phyloP scores from a whole-genome alignment of 2,888 invertebrate genomes.

The Toxonevra muliebris region DNA sequence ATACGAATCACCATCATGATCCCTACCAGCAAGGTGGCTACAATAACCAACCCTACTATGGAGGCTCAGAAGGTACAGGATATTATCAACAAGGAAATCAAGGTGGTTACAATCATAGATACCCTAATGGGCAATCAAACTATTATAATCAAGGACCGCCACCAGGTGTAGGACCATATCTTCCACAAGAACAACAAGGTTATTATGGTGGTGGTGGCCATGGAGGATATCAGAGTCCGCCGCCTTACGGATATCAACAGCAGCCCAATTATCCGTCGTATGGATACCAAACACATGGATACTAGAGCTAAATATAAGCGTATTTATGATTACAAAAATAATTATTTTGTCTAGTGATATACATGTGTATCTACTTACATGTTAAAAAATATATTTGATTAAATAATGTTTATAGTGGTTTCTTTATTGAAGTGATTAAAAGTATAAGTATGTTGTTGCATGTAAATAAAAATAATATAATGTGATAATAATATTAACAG shows the following conservation, averaged over 20 bases:
- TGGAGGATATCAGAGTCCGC: neutral
- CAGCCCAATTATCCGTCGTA: neutral
- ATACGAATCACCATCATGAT: no score
- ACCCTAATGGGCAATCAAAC: no score
- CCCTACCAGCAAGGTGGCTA: conserved; percentile 16
- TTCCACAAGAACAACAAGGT: conserved; percentile 30
- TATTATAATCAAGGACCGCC: no score
- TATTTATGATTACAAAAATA: no score
- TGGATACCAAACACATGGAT: neutral
- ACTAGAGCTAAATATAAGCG: neutral
- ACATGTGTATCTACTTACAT: neutral
- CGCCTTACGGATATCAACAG: conserved; percentile 9
- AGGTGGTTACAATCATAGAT: conserved; percentile 5
- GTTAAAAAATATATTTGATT: neutral
- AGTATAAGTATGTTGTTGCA: no score
- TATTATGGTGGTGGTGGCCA: conserved; percentile 2
- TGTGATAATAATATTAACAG: no score
- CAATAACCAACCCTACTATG: conserved; percentile 32
- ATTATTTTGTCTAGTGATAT: no score
- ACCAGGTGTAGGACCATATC: conserved; percentile 7
- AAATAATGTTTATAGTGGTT: neutral
- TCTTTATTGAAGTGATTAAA: no score
- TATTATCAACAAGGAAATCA: conserved; percentile 27
- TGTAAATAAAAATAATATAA: no score
- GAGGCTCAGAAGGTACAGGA: conserved; percentile 3